phyloP scores from a whole-genome alignment of 2,113 vertebrate genomes.

The Hydropotes inermis region DNA sequence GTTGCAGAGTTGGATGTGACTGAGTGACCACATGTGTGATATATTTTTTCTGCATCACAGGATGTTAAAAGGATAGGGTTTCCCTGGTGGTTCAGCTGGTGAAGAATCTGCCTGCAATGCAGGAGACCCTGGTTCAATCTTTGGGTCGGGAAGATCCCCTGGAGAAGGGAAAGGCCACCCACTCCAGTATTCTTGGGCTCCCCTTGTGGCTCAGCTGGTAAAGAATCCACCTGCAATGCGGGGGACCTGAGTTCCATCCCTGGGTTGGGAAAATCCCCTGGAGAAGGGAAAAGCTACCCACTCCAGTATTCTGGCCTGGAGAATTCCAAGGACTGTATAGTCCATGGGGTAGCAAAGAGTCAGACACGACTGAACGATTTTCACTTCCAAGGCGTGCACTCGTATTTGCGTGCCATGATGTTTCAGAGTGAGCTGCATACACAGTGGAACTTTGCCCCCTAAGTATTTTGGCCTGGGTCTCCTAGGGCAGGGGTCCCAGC shows the following conservation, averaged over 20 bases:
- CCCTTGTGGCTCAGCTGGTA: background rate
- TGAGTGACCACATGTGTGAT: background rate
- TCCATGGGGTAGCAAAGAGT: background rate
- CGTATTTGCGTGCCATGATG: fast-evolving
- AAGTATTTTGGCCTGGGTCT: fast-evolving
- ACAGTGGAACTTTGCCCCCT: fast-evolving
- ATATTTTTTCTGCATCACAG: background rate
- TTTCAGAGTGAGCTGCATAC: background rate
- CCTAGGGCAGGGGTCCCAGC: background rate
- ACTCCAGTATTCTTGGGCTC: background rate
- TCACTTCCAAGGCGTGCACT: background rate
- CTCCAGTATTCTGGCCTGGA: background rate
- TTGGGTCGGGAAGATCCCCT: background rate
- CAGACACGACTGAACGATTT: fast-evolving
- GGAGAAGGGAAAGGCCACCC: background rate
- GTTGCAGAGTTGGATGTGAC: background rate
- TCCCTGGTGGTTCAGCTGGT: background rate
- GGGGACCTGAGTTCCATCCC: background rate
- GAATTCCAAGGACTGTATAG: background rate
- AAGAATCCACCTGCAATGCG: fast-evolving
- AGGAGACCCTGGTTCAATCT: fast-evolving
- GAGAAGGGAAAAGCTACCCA: background rate
- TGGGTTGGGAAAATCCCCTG: background rate
- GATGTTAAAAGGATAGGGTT: background rate
- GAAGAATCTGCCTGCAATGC: fast-evolving